Base-by-base conservation (phyloP, 1,140 invertebrate genomes). In the Drosophila sp. region DNA sequence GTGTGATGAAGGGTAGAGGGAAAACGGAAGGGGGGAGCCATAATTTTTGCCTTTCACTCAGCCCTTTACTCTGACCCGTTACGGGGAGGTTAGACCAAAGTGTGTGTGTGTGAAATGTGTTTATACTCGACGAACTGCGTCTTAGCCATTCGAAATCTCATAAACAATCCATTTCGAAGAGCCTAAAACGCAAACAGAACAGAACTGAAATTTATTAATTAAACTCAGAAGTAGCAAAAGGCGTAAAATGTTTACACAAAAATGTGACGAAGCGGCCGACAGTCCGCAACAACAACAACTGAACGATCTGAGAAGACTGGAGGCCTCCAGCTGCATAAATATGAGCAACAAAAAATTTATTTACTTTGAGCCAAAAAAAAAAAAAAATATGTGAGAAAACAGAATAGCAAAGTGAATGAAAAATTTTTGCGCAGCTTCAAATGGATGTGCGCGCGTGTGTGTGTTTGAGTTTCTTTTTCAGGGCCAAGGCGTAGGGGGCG, bases 241-340 rank as follows among this genome's bases (percentile, higher is more conserved):
- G 56, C 70, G 66, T 54, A 63, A 82, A 67, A 41, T 79, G 82
- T 85, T 82, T 85, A 86, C 82, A 71, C 44, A 41, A 54, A 69
- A 75, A 10, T 50, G 44, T 50, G 44, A 50, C 44, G 44, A 50
- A 50, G 44, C 23, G 33, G 8, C 33, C 33, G 33, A 35, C 0
- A 35, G 33, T 7, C 5, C 35, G 17, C 10, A 38, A 38, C 35
- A 35, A 17, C 8, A 38, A 38, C 17, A 44, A 47, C 10, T 23
- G 44, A 27, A 61, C 27, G 63, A 61, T 30, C n/a, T 1, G 30
- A 30, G 38, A 62, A n/a, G 30, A 33, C 11, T 40, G 58, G 38
- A 64, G 60, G 35, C 57, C 33, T 29, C 80, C 81, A 85, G 78
- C 81, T 86, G 81, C 78, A 64, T 75, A 84, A 84, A 86, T 84